Base-by-base conservation (phyloP, 2,888 invertebrate genomes). In the Ellobium chinense region DNA sequence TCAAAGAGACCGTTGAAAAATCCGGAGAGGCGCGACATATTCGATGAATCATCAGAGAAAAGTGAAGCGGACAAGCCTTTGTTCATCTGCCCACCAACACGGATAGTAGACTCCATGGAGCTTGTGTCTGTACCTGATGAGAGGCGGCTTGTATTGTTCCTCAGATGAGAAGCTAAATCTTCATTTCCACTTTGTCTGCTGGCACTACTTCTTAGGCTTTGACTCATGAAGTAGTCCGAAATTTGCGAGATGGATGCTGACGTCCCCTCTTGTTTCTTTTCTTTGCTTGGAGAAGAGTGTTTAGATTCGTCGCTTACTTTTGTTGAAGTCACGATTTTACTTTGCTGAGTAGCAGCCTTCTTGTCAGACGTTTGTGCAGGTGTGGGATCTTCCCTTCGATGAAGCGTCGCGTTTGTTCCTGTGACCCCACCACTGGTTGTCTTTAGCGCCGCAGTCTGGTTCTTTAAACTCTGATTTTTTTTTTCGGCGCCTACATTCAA, bases 1-100 rank as follows among this genome's bases (percentile, higher is more conserved):
- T 18, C n/a, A 18, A 60, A 70, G 4, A 78, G 70, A 34, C 58
- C 24, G 34, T 29, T 34, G n/a, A 78, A 70, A 14, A 78, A 31
- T 14, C 39, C 70, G 3, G 70, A 62, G 0, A 70, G 34, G 4
- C 37, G 12, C 1, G 62, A 29, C n/a, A 62, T 70, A 0, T 70
- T 69, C 12, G 31, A 1, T 21, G 18, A 4, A n/a, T 12, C n/a
- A 27, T 72, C 72, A 58, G 46, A 46, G 7, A 7, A 12, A n/a
- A n/a, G n/a, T n/a, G n/a, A n/a, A 46, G 46, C 46, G 7, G 46
- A 18, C 18, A 12, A 12, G 7, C 46, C 46, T n/a, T n/a, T n/a
- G n/a, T n/a, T n/a, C n/a, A n/a, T n/a, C n/a, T n/a, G n/a, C 7
- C 18, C 18, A 18, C 7, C 9, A 46, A 7, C 7, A 7, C 46